Percentiles rank a stretch among this genome's conserved stretches.
phyloP scores from a whole-genome alignment of 1,140 invertebrate species.

The Epicauta chinensis region DNA sequence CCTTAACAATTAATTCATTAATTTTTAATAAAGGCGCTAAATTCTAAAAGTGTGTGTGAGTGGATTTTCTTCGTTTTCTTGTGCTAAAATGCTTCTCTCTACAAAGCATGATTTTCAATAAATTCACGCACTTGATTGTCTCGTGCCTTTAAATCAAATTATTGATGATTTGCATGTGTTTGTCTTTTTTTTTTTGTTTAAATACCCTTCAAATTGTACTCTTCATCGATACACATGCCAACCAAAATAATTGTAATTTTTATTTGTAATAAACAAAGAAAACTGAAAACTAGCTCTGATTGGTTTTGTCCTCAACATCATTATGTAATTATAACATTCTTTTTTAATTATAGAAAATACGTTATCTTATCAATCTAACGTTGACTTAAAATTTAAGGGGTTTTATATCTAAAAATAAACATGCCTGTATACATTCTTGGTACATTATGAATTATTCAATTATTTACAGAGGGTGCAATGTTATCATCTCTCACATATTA shows the following conservation, averaged over 20 bases:
- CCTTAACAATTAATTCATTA: too few species aligned
- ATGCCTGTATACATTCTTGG: slow-evolving; percentile 31
- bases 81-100: neutral
- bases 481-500: too few species aligned
- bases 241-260: slow-evolving; percentile 14
- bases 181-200: neutral
- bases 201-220: neutral
- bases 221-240: slow-evolving; percentile 8
- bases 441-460: slow-evolving; percentile 23
- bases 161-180: slow-evolving; percentile 17
- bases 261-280: slow-evolving; percentile 3
- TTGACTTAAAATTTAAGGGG: slow-evolving; percentile 9
- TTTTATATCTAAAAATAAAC: slow-evolving; percentile 28
- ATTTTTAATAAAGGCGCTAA: slow-evolving; percentile 10
- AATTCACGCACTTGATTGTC: slow-evolving; percentile 33
- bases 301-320: slow-evolving; percentile 10
- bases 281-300: slow-evolving; percentile 4
- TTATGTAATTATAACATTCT: neutral
- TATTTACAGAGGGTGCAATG: slow-evolving; percentile 18
- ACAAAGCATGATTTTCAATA: slow-evolving; percentile 24
- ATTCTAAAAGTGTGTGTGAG: slow-evolving; percentile 6
- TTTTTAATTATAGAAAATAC: slow-evolving; percentile 23
- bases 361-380: slow-evolving; percentile 14
- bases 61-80: slow-evolving; percentile 9
- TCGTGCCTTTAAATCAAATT: slow-evolving; percentile 23